Base-by-base conservation (phyloP, 2,797 vertebrate species). In the Acipenser oxyrinchus region DNA sequence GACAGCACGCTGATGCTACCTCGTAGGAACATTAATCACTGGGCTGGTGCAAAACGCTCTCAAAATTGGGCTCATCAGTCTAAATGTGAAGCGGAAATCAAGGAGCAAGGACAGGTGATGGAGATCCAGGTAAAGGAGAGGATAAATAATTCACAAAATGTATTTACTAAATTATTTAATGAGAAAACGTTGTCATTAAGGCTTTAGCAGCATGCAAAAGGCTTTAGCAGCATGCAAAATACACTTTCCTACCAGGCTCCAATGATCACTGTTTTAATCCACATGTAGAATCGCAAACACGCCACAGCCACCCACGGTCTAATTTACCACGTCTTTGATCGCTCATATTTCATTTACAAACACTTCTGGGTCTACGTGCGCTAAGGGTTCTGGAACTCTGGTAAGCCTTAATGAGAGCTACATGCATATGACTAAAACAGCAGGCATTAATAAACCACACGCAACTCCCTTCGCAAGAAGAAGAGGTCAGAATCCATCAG, bases 1-100 rank as follows among this genome's bases (percentile, higher is more conserved):
- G 86, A 87, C 87, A 84, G 78, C 83, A 71, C 49, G 74, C 86
- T 89, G 91, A 94, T 89, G 91, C 90, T 89, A 83, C 88, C 85
- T 83, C 82, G 81, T 60, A 74, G 80, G 78, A 84, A 84, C 91
- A 96, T 97, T 93, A 93, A 97, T 97, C 94, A 97, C 81, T 80
- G 76, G 70, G 66, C 81, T 72, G 81, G 77, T 82, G 85, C 87
- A 87, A 89, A 92, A 89, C 81, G 81, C 81, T 83, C 85, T 84
- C 87, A 92, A 92, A 37, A 94, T 93, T 89, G 91, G 83, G 84
- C 80, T 92, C 88, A 90, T 91, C 90, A 88, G 88, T 94, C 90
- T 93, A 86, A 88, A 87, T 91, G 89, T 91, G 90, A 90, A 90
- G 78, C 79, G 81, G 84, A 80, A 84, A 86, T 83, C 81, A 75